Percentiles rank a stretch among this genome's conserved stretches.
These are phyloP conservation scores for Mus musculus DNA, from an alignment of 2,113 vertebrate genomes.

Conservation along the genomic window DNA sequence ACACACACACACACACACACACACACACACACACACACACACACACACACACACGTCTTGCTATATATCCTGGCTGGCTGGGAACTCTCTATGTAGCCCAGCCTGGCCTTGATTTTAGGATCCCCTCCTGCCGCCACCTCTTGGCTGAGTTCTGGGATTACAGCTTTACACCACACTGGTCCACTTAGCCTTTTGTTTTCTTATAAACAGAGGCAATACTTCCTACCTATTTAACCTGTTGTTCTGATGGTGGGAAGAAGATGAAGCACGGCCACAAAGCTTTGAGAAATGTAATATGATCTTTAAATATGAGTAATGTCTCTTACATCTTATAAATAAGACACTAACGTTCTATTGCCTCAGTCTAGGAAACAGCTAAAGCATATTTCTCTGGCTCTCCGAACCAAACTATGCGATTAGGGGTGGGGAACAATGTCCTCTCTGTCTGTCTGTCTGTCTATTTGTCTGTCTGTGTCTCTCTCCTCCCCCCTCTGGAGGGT, in stretches of 20 bases:
- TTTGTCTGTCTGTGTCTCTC: not conserved
- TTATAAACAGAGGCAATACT: not conserved
- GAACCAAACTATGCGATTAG: not conserved
- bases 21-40: not conserved
- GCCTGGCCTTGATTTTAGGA: not conserved
- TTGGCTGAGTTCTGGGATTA: not conserved
- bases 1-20: not conserved
- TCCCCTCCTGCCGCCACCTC: not conserved
- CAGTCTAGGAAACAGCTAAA: not conserved
- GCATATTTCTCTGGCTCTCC: not conserved
- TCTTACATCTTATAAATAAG: constrained; percentile 26
- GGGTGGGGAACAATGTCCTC: not conserved
- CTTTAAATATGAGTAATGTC: not conserved
- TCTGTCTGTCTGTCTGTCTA: not conserved
- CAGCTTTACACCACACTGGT: not conserved
- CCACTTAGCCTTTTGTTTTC: not conserved
- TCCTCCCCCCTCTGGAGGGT: not conserved
- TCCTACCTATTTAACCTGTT: not conserved
- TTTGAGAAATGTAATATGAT: not conserved
- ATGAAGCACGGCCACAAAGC: not conserved
- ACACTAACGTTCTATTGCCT: not conserved
- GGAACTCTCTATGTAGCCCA: not conserved
- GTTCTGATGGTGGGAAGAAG: not conserved
- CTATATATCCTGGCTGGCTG: not conserved
- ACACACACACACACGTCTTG: not conserved